These are phyloP conservation scores for Baryphthengus martii DNA, from an alignment of 2,113 vertebrate species.

Conservation along the genomic window DNA sequence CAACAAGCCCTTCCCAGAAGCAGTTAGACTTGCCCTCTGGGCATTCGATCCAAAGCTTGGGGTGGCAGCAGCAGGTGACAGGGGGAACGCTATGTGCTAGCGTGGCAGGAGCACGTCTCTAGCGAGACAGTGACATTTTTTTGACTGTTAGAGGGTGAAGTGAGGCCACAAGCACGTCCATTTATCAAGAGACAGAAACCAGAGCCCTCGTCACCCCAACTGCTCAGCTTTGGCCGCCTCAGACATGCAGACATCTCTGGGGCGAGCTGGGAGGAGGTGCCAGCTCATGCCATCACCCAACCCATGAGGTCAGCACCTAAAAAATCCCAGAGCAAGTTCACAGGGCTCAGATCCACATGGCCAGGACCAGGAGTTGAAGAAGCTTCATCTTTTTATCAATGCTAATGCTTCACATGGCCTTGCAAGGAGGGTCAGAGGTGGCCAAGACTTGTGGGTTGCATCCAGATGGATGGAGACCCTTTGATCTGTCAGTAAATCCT, in stretches of 20 bases:
- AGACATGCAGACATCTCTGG: rapidly evolving
- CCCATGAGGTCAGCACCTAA: neutral
- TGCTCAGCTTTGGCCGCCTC: neutral
- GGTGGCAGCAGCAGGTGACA: neutral
- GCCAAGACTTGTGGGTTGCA: neutral
- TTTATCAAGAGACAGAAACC: neutral
- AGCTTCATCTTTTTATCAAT: neutral
- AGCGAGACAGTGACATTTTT: neutral
- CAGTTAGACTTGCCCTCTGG: neutral
- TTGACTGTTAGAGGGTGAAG: neutral
- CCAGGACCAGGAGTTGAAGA: neutral
- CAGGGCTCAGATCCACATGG: rapidly evolving
- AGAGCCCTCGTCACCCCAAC: neutral
- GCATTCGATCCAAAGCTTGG: neutral
- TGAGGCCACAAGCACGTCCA: neutral
- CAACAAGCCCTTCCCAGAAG: neutral
- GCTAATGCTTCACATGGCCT: neutral
- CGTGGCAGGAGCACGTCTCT: neutral
- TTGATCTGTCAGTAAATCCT: neutral
- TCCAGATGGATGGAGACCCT: neutral
- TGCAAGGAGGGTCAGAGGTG: rapidly evolving
- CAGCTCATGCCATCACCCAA: neutral
- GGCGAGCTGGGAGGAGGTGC: neutral
- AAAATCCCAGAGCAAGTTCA: neutral
- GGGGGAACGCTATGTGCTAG: neutral